Evolutionary conservation across 2,797 vertebrate species (phyloP), one percentile per base, ranked within the genome.

Genomic region (Microcaecilia unicolor): DNA sequence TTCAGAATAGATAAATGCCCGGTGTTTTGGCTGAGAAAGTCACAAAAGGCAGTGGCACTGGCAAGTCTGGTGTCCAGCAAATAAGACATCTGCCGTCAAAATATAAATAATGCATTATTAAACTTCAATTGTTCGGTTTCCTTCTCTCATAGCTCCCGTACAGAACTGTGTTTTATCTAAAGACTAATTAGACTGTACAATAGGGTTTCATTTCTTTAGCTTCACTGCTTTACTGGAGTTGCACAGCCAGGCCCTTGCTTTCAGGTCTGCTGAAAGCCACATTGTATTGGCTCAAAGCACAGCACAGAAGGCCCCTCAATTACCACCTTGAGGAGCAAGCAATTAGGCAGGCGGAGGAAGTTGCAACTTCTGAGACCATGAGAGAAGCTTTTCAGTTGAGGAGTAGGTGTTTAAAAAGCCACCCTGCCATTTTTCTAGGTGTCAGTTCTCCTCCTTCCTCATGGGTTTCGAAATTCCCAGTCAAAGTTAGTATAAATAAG

Each of bases 281-380:
- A 31, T 30, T 43, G 24, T 48, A 15, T 18, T 28, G 15, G 25
- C 15, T 15, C 26, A 15, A 26, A 25, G 14, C 14, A 7, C 25
- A 10, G 25, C 26, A 22, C 18, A 28, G 25, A 41, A 21, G 18
- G 32, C 32, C 40, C 24, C 34, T 51, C 49, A 58, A 45, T 59
- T 45, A 41, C 17, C 18, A 44, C 37, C 24, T 31, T 21, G 33
- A 59, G 25, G 24, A 37, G 28, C 51, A 50, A 48, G 19, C 16
- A 33, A 25, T 48, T 50, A 59, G 54, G 37, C 48, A 48, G 64
- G 34, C 31, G 17, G 47, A 63, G 50, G 55, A 28, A 61, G 24
- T 33, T 25, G 10, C 36, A 47, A 22, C 27, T 41, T 41, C 19
- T 34, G 42, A 51, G 46, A 26, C 26, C 26, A 44, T 19, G 36